phyloP scores from a whole-genome alignment of 2,888 invertebrate species.

The Eupelmus urozonus region DNA sequence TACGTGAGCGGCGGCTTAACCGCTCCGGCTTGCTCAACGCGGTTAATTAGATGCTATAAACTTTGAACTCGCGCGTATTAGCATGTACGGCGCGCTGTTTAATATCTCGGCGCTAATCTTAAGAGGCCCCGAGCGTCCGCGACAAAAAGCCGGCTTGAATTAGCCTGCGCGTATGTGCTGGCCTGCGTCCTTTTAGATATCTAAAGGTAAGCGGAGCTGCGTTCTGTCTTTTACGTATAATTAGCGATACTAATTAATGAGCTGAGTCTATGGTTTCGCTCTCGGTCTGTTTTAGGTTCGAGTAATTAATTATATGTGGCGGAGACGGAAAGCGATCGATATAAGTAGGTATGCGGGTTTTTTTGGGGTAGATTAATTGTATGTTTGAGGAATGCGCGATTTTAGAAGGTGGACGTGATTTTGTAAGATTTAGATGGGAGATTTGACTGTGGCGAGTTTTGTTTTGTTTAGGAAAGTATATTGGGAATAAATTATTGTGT shows the following conservation, averaged over 20 bases:
- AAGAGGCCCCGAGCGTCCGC: conserved; percentile 40
- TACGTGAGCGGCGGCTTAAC: neutral
- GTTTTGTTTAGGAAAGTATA: no score
- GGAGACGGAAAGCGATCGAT: conserved; percentile 37
- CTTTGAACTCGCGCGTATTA: conserved; percentile 67
- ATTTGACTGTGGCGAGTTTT: no score
- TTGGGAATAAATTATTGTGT: no score
- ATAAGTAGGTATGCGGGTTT: no score
- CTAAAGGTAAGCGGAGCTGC: conserved; percentile 41
- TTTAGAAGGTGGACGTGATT: no score
- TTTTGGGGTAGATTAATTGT: no score
- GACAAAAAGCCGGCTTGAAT: no score
- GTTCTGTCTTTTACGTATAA: conserved; percentile 66
- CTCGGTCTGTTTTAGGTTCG: conserved; percentile 3
- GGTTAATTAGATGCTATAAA: conserved; percentile 68
- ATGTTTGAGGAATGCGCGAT: no score
- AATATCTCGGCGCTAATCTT: conserved; percentile 66
- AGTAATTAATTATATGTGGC: conserved; percentile 39
- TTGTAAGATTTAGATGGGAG: neutral
- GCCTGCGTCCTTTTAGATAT: neutral
- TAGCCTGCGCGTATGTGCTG: neutral
- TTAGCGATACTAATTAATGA: conserved; percentile 70
- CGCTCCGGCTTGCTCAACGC: conserved; percentile 52
- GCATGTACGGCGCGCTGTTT: conserved; percentile 62
- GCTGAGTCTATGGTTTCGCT: conserved; percentile 28